Conservation (phyloP, 2,888 invertebrate genomes). For the Chironomus riparius region DNA sequence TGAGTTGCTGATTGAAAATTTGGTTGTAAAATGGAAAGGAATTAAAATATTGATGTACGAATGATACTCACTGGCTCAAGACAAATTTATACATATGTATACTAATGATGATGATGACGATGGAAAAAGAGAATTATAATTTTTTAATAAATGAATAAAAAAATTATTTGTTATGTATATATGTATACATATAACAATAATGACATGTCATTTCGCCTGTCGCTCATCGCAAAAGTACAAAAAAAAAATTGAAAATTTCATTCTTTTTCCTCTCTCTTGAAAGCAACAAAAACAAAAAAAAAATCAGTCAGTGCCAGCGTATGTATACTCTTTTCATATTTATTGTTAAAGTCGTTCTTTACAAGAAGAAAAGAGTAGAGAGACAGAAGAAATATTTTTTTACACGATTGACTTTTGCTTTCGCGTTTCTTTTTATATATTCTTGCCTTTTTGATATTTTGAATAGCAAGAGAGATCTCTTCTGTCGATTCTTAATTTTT, state of each 20-base stretch:
- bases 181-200: slow-evolving; percentile 9
- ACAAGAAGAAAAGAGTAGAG: background rate
- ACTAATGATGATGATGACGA: no score
- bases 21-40: no score
- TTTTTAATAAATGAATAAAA: no score
- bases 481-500: background rate
- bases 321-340: background rate
- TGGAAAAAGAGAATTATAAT: no score
- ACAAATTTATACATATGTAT: no score
- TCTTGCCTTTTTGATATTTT: background rate
- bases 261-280: background rate
- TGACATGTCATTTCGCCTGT: slow-evolving; percentile 25
- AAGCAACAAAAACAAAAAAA: background rate
- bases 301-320: background rate
- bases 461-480: background rate
- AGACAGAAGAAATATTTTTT: background rate
- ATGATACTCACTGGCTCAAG: no score
- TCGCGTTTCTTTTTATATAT: background rate
- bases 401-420: slow-evolving; percentile 10
- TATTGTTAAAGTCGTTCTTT: background rate
- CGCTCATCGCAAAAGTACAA: slow-evolving; percentile 15
- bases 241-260: slow-evolving; percentile 14
- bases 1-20: no score
- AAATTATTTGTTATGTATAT: no score
- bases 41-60: no score